phyloP scores from a whole-genome alignment of 2,888 invertebrate genomes.

The Liodrosophila aerea region DNA sequence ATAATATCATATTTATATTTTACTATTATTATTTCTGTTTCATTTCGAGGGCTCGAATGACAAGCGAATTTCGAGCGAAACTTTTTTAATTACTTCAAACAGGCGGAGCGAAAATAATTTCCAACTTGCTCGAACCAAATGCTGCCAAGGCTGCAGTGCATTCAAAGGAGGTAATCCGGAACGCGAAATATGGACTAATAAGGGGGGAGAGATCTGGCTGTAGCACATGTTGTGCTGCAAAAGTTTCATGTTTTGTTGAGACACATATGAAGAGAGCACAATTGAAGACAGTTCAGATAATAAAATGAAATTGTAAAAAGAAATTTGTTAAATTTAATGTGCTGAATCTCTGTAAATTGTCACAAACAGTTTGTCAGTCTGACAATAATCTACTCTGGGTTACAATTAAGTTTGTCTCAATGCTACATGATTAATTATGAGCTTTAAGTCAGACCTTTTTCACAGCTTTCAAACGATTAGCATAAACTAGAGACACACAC shows the following conservation, averaged over 20 bases:
- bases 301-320: too few relatives aligned
- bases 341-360: too few relatives aligned
- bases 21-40: conserved; percentile 17
- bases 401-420: too few relatives aligned
- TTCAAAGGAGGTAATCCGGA: not conserved
- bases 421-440: too few relatives aligned
- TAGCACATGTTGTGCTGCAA: conserved; percentile 30
- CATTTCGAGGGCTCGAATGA: conserved; percentile 10
- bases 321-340: not conserved
- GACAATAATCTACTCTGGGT: too few relatives aligned
- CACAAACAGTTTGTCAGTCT: not conserved
- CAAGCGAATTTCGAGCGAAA: conserved; percentile 25
- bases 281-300: too few relatives aligned
- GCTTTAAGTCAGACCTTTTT: conserved; percentile 12
- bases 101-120: conserved; percentile 20
- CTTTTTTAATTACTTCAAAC: conserved; percentile 58
- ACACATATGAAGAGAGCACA: not conserved
- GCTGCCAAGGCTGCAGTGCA: not conserved
- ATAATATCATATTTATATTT: conserved; percentile 1
- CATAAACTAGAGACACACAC: conserved; percentile 6
- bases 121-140: conserved; percentile 3
- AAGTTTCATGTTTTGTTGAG: conserved; percentile 25
- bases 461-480: conserved; percentile 27
- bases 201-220: conserved; percentile 8
- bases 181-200: conserved; percentile 8